Evolutionary conservation across 2,113 vertebrate species (phyloP).

Genomic region (Hypanus sabinus): DNA sequence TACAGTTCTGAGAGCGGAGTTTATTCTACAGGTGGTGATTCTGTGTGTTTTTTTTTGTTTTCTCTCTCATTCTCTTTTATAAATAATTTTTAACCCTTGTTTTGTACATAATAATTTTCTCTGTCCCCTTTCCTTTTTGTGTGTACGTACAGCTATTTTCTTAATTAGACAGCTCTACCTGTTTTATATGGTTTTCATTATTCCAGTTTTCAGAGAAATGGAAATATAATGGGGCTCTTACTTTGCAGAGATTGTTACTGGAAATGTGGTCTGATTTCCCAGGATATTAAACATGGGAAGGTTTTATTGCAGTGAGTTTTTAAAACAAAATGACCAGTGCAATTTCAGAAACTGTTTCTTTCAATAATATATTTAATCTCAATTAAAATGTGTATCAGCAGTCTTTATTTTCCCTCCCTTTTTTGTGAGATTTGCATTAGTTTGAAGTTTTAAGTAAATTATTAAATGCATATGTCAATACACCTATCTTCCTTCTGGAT

Average conservation of each 20-base stretch:
- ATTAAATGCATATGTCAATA: background rate
- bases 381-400: constrained; percentile 83
- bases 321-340: constrained; percentile 52
- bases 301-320: constrained; percentile 68
- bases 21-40: background rate
- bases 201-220: background rate
- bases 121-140: background rate
- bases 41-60: background rate
- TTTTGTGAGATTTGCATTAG: background rate
- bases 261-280: constrained; percentile 11
- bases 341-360: constrained; percentile 62
- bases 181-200: constrained; percentile 20
- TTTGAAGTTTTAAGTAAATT: background rate
- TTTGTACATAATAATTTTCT: background rate
- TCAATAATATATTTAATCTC: constrained; percentile 84
- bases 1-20: background rate
- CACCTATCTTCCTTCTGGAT: background rate
- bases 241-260: background rate
- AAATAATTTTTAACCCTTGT: constrained; percentile 31
- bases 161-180: background rate
- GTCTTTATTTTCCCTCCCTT: background rate
- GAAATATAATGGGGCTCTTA: background rate
- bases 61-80: background rate
- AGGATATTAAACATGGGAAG: constrained; percentile 36
- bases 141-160: constrained; percentile 29